phyloP scores from a whole-genome alignment of 2,797 vertebrate species.

The Pipistrellus nathusii region DNA sequence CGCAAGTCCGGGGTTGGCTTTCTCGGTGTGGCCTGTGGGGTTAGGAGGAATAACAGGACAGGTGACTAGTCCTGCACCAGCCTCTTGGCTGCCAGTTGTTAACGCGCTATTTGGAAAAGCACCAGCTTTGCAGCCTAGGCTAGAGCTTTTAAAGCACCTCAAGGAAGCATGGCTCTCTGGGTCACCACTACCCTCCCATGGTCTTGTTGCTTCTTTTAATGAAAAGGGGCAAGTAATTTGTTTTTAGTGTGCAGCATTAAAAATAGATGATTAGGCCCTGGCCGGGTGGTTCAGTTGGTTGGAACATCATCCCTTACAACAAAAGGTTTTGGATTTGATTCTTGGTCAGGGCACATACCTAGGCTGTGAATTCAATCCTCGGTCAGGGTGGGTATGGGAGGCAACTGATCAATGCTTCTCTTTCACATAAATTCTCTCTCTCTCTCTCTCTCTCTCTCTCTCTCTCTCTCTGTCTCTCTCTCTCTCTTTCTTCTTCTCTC shows the following conservation, averaged over 20 bases:
- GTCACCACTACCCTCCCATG: not conserved
- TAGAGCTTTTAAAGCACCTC: not conserved
- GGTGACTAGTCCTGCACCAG: not conserved
- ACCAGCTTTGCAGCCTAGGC: not conserved
- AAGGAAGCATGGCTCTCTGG: not conserved
- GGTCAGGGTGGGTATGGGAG: not conserved
- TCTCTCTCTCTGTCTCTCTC: not conserved
- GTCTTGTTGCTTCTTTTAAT: slow-evolving; percentile 20
- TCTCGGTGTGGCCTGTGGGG: not conserved
- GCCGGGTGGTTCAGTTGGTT: not conserved
- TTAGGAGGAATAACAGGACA: not conserved
- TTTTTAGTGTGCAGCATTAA: slow-evolving; percentile 31
- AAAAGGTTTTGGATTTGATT: not conserved
- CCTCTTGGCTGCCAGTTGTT: not conserved
- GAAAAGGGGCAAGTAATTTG: slow-evolving; percentile 51
- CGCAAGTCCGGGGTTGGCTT: not conserved
- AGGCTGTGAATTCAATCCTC: not conserved
- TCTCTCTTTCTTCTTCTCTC: not conserved
- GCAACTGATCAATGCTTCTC: not conserved
- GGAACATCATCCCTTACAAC: not conserved
- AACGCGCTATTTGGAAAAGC: not conserved
- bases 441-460: too few species aligned
- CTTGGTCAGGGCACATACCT: not conserved
- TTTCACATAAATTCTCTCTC: not conserved
- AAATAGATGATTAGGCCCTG: not conserved